Conservation (phyloP, 2,113 vertebrate genomes). For the Grantiella picta region DNA sequence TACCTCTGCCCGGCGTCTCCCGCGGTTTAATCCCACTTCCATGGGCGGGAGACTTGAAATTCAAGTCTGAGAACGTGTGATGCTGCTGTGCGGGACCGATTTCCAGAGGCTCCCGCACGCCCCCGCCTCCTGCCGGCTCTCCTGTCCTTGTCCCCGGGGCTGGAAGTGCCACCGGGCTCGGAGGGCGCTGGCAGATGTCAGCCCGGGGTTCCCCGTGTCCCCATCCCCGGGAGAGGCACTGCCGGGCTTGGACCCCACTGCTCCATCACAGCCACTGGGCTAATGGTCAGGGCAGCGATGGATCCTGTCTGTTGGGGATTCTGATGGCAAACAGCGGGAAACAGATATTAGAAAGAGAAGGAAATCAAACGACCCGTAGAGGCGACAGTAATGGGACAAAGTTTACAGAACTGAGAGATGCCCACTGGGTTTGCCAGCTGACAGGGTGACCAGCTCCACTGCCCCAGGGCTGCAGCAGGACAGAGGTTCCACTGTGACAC, state of each 20-base stretch:
- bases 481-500: rapidly evolving
- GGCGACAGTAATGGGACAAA: rapidly evolving
- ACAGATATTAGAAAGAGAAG: rapidly evolving
- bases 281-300: not conserved
- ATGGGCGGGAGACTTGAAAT: not conserved
- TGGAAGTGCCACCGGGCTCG: not conserved
- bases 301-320: not conserved
- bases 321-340: not conserved
- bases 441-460: not conserved
- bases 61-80: rapidly evolving
- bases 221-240: not conserved
- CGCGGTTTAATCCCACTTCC: not conserved
- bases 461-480: not conserved
- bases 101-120: rapidly evolving
- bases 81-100: not conserved
- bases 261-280: not conserved
- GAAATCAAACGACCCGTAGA: rapidly evolving
- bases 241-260: not conserved
- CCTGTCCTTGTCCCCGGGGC: not conserved
- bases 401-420: too few relatives aligned
- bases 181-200: not conserved
- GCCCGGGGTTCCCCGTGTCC: not conserved
- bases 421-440: not conserved
- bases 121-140: too few relatives aligned
- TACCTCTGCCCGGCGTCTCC: not conserved